Conservation (phyloP, 1,140 invertebrate species). For the Pemphigus obesinymphae region DNA sequence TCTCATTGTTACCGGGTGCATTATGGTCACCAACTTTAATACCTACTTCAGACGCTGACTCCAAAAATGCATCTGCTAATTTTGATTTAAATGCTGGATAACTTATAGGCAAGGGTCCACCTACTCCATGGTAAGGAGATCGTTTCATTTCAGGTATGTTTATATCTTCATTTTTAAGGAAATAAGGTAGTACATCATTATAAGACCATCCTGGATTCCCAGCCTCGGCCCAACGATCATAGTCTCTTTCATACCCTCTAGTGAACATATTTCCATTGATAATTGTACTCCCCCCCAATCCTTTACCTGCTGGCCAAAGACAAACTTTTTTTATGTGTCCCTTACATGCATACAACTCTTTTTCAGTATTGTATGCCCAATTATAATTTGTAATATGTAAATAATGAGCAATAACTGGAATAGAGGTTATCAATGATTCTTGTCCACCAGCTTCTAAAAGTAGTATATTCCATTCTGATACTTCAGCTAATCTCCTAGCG, state of each 20-base stretch:
- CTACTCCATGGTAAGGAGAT: slow-evolving; percentile 56
- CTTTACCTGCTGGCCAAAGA: slow-evolving; percentile 59
- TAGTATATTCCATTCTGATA: slow-evolving; percentile 53
- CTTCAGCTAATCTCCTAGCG: slow-evolving; percentile 39
- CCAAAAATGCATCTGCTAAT: slow-evolving; percentile 59
- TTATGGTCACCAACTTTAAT: slow-evolving; percentile 62
- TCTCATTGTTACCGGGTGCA: slow-evolving; percentile 58
- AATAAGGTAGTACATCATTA: slow-evolving; percentile 65
- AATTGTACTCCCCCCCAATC: slow-evolving; percentile 68
- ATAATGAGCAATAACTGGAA: slow-evolving; percentile 47
- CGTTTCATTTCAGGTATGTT: slow-evolving; percentile 53
- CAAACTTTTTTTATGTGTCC: slow-evolving; percentile 55
- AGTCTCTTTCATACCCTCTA: slow-evolving; percentile 72
- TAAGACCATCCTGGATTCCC: slow-evolving; percentile 66
- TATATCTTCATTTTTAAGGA: slow-evolving; percentile 58
- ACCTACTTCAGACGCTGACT: slow-evolving; percentile 59
- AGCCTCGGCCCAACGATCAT: slow-evolving; percentile 66
- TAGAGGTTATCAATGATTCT: slow-evolving; percentile 54
- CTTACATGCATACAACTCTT: slow-evolving; percentile 52
- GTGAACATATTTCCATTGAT: slow-evolving; percentile 86
- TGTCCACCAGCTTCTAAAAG: slow-evolving; percentile 61
- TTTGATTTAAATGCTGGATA: slow-evolving; percentile 53
- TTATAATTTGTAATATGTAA: slow-evolving; percentile 57
- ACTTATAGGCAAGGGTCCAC: slow-evolving; percentile 56
- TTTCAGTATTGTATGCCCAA: slow-evolving; percentile 63